Base-by-base conservation (phyloP, 2,888 invertebrate species). In the Mesorhabditis spiculigera region DNA sequence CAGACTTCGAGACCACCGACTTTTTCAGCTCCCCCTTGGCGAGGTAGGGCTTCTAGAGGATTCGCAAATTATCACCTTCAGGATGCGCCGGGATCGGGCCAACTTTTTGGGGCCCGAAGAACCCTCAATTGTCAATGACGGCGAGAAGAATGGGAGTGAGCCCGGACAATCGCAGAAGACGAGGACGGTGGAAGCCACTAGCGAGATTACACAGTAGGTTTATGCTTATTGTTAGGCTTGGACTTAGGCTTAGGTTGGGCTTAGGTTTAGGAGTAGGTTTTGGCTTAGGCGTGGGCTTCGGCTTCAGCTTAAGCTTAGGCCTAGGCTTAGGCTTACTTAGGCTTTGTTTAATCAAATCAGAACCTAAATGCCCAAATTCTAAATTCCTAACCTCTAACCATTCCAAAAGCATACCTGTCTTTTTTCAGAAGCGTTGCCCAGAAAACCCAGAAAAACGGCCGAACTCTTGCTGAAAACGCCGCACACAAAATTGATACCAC, bases 371-470 rank as follows among this genome's bases (percentile, higher is more conserved):
- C 28, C 1, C 28, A 28, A 28, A 3, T 28, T 28, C 3, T 28
- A 28, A 28, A 28, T 28, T 28, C 28, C 28, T 28, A 28, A 28
- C 28, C 3, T 28, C 28, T 28, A 28, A 28, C 28, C 28, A 63
- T 13, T n/a, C 28, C 10, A 42, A 10, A 6, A 45, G 44, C 43
- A 8, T 10, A 65, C n/a, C 8, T 10, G 8, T 13, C 42, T 10
- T 65, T 16, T 63, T 75, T 66, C 50, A 79, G 79, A 69, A 71
- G 71, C 16, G 79, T 79, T 5, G 74, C 75, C 5, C 76, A 80
- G 66, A 81, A 81, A 68, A 80, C 78, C 65, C 81, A 82, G 66
- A 75, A 78, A 64, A 81, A 83, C 67, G 83, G 83, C n/a, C 72
- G 74, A 66, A 61, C 81, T 5, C 64, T 81, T 62, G 74, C 73